Evolutionary conservation across 2,888 invertebrate genomes (phyloP).

Genomic region (Boloria selene): DNA sequence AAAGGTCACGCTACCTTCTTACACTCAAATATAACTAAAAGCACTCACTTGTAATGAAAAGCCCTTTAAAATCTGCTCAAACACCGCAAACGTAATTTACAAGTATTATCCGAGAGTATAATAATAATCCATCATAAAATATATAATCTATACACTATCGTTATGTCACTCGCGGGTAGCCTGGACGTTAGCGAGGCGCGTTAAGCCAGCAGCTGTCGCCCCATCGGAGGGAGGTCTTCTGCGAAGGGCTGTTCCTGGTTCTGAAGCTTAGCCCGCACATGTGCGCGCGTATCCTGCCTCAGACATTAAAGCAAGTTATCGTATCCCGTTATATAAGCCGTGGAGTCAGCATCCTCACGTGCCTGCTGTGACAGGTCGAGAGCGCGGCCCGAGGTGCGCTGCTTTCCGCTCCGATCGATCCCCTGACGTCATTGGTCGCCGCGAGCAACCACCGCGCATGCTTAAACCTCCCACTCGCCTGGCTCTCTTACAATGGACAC

Average conservation of each 20-base stretch:
- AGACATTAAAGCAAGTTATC: slow-evolving; percentile 55
- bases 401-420: slow-evolving; percentile 61
- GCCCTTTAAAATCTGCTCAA: slow-evolving; percentile 32
- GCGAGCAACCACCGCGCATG: slow-evolving; percentile 46
- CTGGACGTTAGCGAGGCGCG: slow-evolving; percentile 23
- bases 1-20: slow-evolving; percentile 5
- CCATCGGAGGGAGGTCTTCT: slow-evolving; percentile 98
- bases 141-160: slow-evolving; percentile 51
- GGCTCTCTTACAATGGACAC: slow-evolving; percentile 23
- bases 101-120: slow-evolving; percentile 43
- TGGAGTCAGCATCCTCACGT: slow-evolving; percentile 55
- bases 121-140: slow-evolving; percentile 55
- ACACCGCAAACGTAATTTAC: slow-evolving; percentile 42
- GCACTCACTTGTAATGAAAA: slow-evolving; percentile 44
- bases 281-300: slow-evolving; percentile 82
- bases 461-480: slow-evolving; percentile 44
- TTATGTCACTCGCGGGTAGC: slow-evolving; percentile 44
- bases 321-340: slow-evolving; percentile 64
- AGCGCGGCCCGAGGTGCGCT: slow-evolving; percentile 39
- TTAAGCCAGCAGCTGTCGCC: slow-evolving; percentile 90
- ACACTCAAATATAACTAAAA: slow-evolving; percentile 6
- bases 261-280: slow-evolving; percentile 98
- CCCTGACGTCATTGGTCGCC: slow-evolving; percentile 70
- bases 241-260: slow-evolving; percentile 98
- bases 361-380: slow-evolving; percentile 55